These are phyloP conservation scores for Argyrosomus regius DNA, from an alignment of 2,797 vertebrate species.

Conservation along the genomic window DNA sequence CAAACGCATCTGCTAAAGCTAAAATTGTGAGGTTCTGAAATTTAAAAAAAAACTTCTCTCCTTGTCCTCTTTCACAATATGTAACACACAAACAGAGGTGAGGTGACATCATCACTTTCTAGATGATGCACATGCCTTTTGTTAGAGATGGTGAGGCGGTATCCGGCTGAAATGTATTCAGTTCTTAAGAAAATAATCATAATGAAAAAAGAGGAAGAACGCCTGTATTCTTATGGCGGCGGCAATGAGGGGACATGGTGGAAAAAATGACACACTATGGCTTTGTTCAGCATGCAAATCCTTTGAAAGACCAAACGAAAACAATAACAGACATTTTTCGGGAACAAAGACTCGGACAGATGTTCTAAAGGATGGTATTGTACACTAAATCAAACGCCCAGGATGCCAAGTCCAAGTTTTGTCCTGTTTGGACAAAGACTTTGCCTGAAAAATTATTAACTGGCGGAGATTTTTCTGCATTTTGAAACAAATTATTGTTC, in stretches of 20 bases:
- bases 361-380: slow-evolving; percentile 75
- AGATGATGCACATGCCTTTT: slow-evolving; percentile 35
- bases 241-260: slow-evolving; percentile 32
- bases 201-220: slow-evolving; percentile 59
- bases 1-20: not conserved
- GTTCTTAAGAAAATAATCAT: slow-evolving; percentile 74
- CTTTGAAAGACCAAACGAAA: slow-evolving; percentile 81
- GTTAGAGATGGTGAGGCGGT: slow-evolving; percentile 32
- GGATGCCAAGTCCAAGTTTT: slow-evolving; percentile 67
- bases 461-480: not conserved
- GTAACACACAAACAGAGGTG: not conserved
- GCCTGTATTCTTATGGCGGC: slow-evolving; percentile 38
- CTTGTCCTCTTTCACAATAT: not conserved
- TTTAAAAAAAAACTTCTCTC: not conserved
- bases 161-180: slow-evolving; percentile 25
- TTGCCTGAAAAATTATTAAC: not conserved
- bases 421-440: slow-evolving; percentile 52
- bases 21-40: not conserved
- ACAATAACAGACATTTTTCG: slow-evolving; percentile 84
- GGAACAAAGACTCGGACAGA: slow-evolving; percentile 76
- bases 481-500: not conserved
- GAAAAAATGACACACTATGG: slow-evolving; percentile 45
- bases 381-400: slow-evolving; percentile 76
- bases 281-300: slow-evolving; percentile 66
- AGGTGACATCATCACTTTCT: slow-evolving; percentile 20